Evolutionary conservation across 2,113 vertebrate genomes (phyloP).

Genomic region (Manacus vitellinus): DNA sequence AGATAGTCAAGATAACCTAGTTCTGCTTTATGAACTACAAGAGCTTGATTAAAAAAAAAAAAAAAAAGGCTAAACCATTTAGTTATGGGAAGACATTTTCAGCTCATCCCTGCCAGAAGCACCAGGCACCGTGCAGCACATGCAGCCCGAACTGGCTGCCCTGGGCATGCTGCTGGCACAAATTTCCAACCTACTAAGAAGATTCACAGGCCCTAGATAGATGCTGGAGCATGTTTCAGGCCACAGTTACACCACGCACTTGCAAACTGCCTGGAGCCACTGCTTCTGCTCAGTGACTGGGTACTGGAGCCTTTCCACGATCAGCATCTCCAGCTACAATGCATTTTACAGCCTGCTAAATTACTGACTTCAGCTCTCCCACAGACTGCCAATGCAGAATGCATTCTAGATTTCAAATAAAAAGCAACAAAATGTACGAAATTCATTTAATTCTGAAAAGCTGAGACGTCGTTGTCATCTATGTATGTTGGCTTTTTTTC

Average conservation of each 20-base stretch:
- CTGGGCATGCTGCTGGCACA: background rate
- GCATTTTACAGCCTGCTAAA: background rate
- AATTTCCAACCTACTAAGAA: background rate
- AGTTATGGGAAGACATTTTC: background rate
- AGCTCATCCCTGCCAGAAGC: background rate
- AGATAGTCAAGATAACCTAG: background rate
- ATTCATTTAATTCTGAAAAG: background rate
- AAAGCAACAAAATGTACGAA: background rate
- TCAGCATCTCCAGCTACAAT: background rate
- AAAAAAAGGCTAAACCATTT: background rate
- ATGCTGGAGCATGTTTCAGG: background rate
- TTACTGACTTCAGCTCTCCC: background rate
- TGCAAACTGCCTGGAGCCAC: background rate
- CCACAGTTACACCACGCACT: fast-evolving
- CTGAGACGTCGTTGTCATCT: background rate
- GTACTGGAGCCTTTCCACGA: background rate
- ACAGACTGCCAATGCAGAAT: background rate
- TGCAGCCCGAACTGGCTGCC: background rate
- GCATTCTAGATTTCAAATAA: background rate
- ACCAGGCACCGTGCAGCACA: background rate
- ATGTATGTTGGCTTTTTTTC: background rate
- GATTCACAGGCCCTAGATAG: background rate
- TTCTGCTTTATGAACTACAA: background rate
- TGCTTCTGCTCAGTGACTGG: background rate
- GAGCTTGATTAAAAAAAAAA: background rate